Evolutionary conservation across 2,113 vertebrate genomes (phyloP), one percentile per base, ranked within the genome.

Genomic region (Anolis sagrei): DNA sequence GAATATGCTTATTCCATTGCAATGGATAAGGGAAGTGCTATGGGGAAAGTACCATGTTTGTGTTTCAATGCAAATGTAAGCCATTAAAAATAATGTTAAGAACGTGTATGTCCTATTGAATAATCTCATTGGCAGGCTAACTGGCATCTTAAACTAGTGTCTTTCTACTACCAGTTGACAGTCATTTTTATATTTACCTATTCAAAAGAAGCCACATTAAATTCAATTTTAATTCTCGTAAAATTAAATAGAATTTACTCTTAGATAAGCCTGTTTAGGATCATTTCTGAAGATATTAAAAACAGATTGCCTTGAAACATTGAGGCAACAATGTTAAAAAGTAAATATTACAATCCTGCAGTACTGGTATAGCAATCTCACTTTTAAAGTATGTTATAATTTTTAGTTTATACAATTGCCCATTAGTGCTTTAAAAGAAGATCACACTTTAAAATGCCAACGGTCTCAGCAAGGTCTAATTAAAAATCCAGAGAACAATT

Each of bases 401-500:
- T 27, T 23, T 64, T 79, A 79, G 72, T 16, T 39, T 34, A 49
- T 73, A 72, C 64, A 61, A 44, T 62, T 49, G 84, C 74, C 58
- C 73, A 74, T 80, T 49, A 49, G 36, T 83, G 88, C 90, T 94
- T 85, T 82, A 75, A 83, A 91, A 6, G 7, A 64, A 76, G 79
- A 89, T 80, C 58, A 49, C 39, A 85, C 64, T 85, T 84, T 78
- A 86, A 21, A 7, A 79, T 76, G 82, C 82, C 51, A 44, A 49
- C 79, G 90, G 18, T 44, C 27, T 75, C 48, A 90, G 83, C 78
- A 75, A 86, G 90, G 90, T 82, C 34, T 87, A 36, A 90, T 85
- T 88, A 70, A 92, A 95, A 92, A 90, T 89, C 66, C 83, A 94
- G 86, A 61, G 85, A 83, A 92, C 32, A 77, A 88, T 94, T 93